Evolutionary conservation across 2,888 invertebrate genomes (phyloP), one percentile per base, ranked within the genome.

Genomic region (Scaptomyza parva): DNA sequence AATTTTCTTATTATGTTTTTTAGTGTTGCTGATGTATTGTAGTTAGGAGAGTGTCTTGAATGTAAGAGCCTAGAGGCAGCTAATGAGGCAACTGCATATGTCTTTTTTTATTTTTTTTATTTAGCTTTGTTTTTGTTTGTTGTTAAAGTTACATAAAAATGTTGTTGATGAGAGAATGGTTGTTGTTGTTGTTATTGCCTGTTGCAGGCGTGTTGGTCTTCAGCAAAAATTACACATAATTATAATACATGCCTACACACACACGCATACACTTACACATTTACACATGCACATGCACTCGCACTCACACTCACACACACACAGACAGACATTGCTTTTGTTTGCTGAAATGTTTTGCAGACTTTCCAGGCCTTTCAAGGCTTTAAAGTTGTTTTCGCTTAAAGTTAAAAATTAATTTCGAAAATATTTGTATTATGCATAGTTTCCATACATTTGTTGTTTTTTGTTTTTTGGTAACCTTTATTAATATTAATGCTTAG

Each of bases 401-500:
- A 78, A 51, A 39, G 44, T 70, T 87, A 78, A 86, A 80, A 78
- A 79, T 78, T 82, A 86, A 77, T 79, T 80, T 80, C 68, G 79
- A 86, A 86, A 77, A 84, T 83, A 88, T 81, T 81, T 76, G 62
- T 62, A 35, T 72, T 80, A 74, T 61, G 45, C 69, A 71, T 75
- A 86, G 81, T 70, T 69, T 78, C 78, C 79, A 83, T 81, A 70
- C 54, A 48, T 60, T 60, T 55, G 66, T 40, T 43, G 43, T 70
- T 64, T 65, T 63, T 40, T 37, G 43, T 70, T 69, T 63, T 65
- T 57, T 65, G 69, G 33, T 64, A 63, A 63, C 35, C 51, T 57
- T 17, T 73, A 43, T 53, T 69, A 59, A 59, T 66, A 60, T 41
- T 61, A 61, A 61, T 79, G 76, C 82, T 86, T 86, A 86, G 57